Conservation (phyloP, 1,140 invertebrate genomes). For the Sinonovacula constricta region DNA sequence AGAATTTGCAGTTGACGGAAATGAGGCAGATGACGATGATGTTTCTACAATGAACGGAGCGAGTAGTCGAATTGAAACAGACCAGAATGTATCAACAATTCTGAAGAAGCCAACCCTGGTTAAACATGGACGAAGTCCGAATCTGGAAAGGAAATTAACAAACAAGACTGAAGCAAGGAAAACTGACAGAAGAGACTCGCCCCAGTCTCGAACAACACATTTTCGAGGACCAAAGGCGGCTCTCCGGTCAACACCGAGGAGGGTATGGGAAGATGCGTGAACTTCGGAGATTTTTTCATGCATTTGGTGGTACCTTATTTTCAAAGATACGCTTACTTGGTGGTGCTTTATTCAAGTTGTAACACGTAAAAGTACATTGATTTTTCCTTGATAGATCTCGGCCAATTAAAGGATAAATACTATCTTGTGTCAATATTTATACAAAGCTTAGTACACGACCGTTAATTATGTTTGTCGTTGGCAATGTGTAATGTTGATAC, state of each 20-base stretch:
- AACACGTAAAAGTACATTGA: too few relatives aligned
- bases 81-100: background rate
- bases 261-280: slow-evolving; percentile 43
- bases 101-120: background rate
- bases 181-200: background rate
- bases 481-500: too few relatives aligned
- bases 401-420: too few relatives aligned
- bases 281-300: background rate
- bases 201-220: background rate
- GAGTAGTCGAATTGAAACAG: background rate
- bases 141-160: background rate
- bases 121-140: background rate
- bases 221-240: slow-evolving; percentile 32
- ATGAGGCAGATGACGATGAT: slow-evolving; percentile 40
- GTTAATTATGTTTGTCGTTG: too few relatives aligned
- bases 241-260: slow-evolving; percentile 19
- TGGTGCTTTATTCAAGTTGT: too few relatives aligned
- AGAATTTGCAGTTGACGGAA: slow-evolving; percentile 16
- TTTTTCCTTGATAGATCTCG: too few relatives aligned
- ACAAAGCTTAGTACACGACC: too few relatives aligned
- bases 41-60: background rate
- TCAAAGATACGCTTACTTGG: too few relatives aligned
- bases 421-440: too few relatives aligned
- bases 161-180: background rate
- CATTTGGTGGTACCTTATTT: too few relatives aligned